Conservation (phyloP, 2,797 vertebrate genomes). For the Crenichthys baileyi region DNA sequence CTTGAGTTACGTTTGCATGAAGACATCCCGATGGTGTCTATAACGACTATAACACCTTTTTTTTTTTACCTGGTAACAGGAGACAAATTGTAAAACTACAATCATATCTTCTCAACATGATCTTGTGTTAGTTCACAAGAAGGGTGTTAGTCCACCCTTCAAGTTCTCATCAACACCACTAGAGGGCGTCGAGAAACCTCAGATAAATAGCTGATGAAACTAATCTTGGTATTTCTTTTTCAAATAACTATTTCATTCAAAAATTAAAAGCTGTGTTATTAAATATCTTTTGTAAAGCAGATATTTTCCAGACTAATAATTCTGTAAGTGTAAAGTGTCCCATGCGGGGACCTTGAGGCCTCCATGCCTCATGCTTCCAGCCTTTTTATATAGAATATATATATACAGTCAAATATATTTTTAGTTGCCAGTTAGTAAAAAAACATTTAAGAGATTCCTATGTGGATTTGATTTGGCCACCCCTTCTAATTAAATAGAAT, state of each 20-base stretch:
- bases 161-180: constrained; percentile 8
- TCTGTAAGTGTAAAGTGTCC: not conserved
- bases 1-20: not conserved
- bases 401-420: not conserved
- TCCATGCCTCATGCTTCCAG: not conserved
- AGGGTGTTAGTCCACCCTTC: too few species aligned
- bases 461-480: not conserved
- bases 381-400: not conserved
- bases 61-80: not conserved
- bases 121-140: not conserved
- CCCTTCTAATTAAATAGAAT: not conserved
- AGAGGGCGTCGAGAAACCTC: constrained; percentile 18
- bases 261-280: not conserved
- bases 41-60: not conserved
- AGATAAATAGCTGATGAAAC: not conserved
- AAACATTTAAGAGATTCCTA: not conserved
- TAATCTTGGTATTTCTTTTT: not conserved
- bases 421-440: not conserved
- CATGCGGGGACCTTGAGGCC: not conserved
- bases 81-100: not conserved
- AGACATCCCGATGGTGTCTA: not conserved
- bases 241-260: not conserved
- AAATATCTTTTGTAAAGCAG: too few species aligned
- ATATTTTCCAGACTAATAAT: not conserved
- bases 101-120: not conserved